Conservation (phyloP, 2,113 vertebrate species). For the Anthoscopus minutus region DNA sequence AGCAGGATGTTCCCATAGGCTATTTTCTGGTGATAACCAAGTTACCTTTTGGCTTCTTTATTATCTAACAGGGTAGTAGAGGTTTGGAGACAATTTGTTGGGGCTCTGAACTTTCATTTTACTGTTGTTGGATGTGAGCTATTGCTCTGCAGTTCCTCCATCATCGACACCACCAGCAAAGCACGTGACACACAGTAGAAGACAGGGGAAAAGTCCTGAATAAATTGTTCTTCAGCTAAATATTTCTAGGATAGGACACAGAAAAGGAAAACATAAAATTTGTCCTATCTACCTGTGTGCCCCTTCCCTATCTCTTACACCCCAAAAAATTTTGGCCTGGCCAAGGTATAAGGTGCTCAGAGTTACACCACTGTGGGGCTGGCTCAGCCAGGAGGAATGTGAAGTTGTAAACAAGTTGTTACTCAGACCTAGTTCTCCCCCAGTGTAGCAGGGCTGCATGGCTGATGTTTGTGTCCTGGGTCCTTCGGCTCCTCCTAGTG, state of each 20-base stretch:
- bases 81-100: neutral
- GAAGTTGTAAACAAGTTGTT: conserved; percentile 14
- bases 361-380: neutral
- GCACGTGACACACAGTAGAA: neutral
- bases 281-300: neutral
- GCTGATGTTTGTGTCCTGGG: neutral
- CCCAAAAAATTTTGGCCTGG: neutral
- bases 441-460: neutral
- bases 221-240: neutral
- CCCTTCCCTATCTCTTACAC: neutral
- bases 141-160: neutral
- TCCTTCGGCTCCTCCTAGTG: neutral
- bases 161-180: neutral
- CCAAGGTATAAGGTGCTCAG: neutral
- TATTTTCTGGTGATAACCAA: neutral
- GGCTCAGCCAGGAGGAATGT: neutral
- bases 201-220: neutral
- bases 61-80: neutral
- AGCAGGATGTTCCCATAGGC: neutral
- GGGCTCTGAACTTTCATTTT: neutral
- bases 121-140: neutral
- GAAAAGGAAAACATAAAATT: neutral
- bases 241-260: neutral
- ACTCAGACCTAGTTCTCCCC: neutral
- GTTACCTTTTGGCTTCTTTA: neutral